Evolutionary conservation across 2,888 invertebrate genomes (phyloP), one percentile per base, ranked within the genome.

Genomic region (Tachystola acroxantha): DNA sequence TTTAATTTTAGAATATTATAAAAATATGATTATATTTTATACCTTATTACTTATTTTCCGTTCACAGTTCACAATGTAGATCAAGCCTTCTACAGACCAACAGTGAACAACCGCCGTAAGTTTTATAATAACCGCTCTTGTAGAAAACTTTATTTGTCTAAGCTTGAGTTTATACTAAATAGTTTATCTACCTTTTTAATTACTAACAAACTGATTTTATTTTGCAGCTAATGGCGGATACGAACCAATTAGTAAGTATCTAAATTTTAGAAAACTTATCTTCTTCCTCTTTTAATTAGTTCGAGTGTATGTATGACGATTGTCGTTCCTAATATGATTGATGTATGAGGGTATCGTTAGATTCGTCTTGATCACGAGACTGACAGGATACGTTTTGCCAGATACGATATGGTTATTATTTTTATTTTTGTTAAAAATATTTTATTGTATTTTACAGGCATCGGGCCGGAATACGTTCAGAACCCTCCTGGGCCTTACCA

Each of bases 391-490:
- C n/a, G n/a, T n/a, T n/a, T n/a, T n/a, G n/a, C n/a, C n/a, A n/a
- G n/a, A n/a, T n/a, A n/a, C n/a, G n/a, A n/a, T n/a, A n/a, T n/a
- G n/a, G n/a, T n/a, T n/a, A n/a, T n/a, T n/a, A n/a, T n/a, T n/a
- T n/a, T n/a, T n/a, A n/a, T n/a, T n/a, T n/a, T n/a, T n/a, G n/a
- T 32, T 32, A 25, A 29, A 32, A 26, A 11, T 25, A 30, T 35
- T 28, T 32, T 32, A 30, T 32, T 40, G 32, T 37, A 26, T 25
- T 32, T 50, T 46, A 5, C 43, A 63, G 63, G 40, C 40, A 48
- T 10, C 29, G 53, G 47, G 2, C 61, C 57, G 0, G 49, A 45
- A 0, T 50, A 36, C 4, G 56, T 56, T 7, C 36, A 51, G 11
- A 20, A 37, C 36, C n/a, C n/a, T n/a, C n/a, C n/a, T n/a, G 30